Percentiles rank a stretch among this genome's conserved stretches.
Evolutionary conservation across 2,797 vertebrate species (phyloP).

Genomic region (Morelia viridis): DNA sequence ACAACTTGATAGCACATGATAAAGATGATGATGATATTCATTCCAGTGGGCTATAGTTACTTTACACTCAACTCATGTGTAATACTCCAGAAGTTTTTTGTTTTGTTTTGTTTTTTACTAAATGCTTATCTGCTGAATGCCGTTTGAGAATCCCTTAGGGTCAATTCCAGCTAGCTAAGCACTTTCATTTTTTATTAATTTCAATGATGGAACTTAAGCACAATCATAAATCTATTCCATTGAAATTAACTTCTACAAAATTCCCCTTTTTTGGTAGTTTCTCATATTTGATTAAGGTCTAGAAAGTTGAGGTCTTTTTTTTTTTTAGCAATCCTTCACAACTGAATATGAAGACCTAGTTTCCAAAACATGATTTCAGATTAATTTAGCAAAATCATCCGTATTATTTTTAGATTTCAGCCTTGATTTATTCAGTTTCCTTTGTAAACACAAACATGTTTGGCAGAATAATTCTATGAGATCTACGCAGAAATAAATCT

Average conservation of each 20-base stretch:
- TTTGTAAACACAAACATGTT: not conserved
- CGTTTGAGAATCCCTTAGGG: not conserved
- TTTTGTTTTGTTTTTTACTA: not conserved
- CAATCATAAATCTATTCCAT: not conserved
- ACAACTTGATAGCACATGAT: not conserved
- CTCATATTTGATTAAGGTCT: not conserved
- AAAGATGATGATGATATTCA: not conserved
- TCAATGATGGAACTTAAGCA: not conserved
- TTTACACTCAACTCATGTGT: not conserved
- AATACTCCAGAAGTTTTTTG: not conserved
- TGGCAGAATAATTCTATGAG: not conserved
- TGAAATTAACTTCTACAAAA: not conserved
- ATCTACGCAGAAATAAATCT: too few relatives aligned
- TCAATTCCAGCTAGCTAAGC: not conserved
- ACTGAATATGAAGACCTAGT: not conserved
- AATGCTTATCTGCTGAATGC: not conserved
- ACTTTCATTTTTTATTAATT: constrained; percentile 6
- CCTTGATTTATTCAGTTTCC: not conserved
- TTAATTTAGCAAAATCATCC: not conserved
- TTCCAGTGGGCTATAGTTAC: not conserved
- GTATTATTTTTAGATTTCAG: not conserved
- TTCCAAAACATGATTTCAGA: not conserved
- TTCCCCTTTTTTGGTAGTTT: not conserved
- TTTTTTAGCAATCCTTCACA: not conserved
- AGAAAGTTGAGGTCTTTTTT: not conserved